Conservation (phyloP, 2,888 invertebrate species). For the Macrosiphum euphorbiae region DNA sequence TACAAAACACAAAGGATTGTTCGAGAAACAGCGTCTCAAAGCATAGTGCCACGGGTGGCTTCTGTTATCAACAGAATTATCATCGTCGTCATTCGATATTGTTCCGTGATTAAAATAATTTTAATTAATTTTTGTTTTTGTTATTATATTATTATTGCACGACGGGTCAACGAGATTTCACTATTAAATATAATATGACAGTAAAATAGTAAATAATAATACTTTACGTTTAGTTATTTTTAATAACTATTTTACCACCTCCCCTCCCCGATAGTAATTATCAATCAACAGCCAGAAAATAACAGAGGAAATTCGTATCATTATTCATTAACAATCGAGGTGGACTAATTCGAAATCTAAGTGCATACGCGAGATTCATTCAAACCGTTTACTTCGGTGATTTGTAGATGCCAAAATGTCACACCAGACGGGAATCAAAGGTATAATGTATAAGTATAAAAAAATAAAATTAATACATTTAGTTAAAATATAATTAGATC, state of each 20-base stretch:
- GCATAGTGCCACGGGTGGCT: neutral
- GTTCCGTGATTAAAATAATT: neutral
- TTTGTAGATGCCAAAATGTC: slow-evolving; percentile 76
- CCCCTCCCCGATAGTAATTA: neutral
- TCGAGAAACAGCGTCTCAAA: slow-evolving; percentile 43
- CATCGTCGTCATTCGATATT: neutral
- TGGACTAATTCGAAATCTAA: neutral
- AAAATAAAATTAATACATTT: neutral
- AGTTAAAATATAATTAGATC: neutral
- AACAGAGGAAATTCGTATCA: neutral
- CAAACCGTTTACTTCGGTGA: neutral
- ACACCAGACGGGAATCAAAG: slow-evolving; percentile 92
- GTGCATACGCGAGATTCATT: neutral
- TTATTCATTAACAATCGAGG: neutral
- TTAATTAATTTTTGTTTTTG: neutral
- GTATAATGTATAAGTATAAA: slow-evolving; percentile 71
- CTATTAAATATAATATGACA: neutral
- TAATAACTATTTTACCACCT: neutral
- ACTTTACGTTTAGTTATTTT: neutral
- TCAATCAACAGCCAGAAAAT: neutral
- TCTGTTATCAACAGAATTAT: slow-evolving; percentile 26
- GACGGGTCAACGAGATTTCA: neutral
- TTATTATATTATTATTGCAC: neutral
- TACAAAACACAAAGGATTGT: slow-evolving; percentile 37
- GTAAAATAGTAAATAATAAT: neutral